A percentile compares a stretch with the other conserved stretches of the same genome.
Conservation (phyloP, 2,888 invertebrate genomes). For the Myopa testacea region DNA sequence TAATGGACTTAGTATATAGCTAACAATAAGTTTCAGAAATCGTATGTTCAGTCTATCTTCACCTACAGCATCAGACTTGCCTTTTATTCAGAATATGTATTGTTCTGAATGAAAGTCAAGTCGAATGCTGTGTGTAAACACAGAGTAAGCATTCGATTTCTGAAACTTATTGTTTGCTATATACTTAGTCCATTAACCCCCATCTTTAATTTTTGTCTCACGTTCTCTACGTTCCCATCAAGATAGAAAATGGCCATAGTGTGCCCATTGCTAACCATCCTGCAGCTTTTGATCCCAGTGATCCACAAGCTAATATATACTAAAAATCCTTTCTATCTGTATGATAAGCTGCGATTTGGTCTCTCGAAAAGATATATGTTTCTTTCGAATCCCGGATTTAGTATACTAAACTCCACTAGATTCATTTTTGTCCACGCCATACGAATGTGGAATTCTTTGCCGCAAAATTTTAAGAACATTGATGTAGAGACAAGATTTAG, state of each 20-base stretch:
- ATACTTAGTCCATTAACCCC: background rate
- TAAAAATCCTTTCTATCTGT: background rate
- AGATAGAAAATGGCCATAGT: background rate
- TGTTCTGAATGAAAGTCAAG: background rate
- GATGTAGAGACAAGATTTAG: background rate
- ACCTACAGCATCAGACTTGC: too few relatives aligned
- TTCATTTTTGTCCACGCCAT: background rate
- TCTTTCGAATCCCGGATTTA: background rate
- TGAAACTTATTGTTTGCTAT: background rate
- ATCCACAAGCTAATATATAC: background rate
- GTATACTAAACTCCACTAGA: background rate
- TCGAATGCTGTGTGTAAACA: background rate
- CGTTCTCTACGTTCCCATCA: background rate
- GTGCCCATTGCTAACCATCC: background rate
- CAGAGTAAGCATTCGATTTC: background rate
- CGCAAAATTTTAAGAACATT: background rate
- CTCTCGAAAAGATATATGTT: too few relatives aligned
- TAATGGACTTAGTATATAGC: background rate
- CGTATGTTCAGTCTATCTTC: background rate
- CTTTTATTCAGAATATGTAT: background rate
- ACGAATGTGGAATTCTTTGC: background rate
- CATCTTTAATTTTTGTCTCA: conserved; percentile 1
- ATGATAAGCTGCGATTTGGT: background rate
- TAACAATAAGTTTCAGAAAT: background rate
- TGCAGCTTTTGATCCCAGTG: background rate